Base-by-base conservation (phyloP, 2,888 invertebrate species). In the Corythucha ciliata region DNA sequence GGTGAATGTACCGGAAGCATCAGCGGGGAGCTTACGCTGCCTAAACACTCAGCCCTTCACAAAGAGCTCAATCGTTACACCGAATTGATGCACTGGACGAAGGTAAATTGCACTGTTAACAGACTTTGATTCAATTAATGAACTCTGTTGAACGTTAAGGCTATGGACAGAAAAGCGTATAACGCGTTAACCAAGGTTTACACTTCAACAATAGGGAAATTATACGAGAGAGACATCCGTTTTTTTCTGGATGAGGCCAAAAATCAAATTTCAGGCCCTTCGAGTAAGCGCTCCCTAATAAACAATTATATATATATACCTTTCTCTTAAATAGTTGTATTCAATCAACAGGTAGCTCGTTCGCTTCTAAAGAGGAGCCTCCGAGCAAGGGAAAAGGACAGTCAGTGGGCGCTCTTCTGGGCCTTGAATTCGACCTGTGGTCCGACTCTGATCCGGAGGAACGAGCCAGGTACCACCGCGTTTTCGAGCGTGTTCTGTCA, bases 21-120 rank as follows among this genome's bases (percentile, higher is more conserved):
- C 51, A 62, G 69, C 2, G 69, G 70, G 53, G 79, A 79, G 34
- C 70, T 88, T 48, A 75, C 77, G 25, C 71, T 92, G 59, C 85
- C 87, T 0, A 80, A 82, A 60, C 83, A 89, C 65, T 75, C 77
- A 58, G 74, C 78, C 40, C 83, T 90, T 60, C 94, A 94, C 71
- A 78, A 80, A 52, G 90, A 92, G 66, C 76, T 97, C 56, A 77
- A 78, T 63, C 84, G 85, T 16, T 93, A 92, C 67, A 81, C 85
- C 25, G 88, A 90, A 60, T 75, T 94, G 58, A 90, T 94, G 87
- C 83, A 86, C 65, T 88, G 93, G 84, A 77, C 88, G 48, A 87
- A 88, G 69, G 59, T 60, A 44, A 40, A 20, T 44, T n/a, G 29
- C n/a, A 10, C n/a, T 29, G n/a, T n/a, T 8, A 8, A 29, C n/a